Evolutionary conservation across 2,113 vertebrate species (phyloP), one percentile per base, ranked within the genome.

Genomic region (Gila orcuttii): DNA sequence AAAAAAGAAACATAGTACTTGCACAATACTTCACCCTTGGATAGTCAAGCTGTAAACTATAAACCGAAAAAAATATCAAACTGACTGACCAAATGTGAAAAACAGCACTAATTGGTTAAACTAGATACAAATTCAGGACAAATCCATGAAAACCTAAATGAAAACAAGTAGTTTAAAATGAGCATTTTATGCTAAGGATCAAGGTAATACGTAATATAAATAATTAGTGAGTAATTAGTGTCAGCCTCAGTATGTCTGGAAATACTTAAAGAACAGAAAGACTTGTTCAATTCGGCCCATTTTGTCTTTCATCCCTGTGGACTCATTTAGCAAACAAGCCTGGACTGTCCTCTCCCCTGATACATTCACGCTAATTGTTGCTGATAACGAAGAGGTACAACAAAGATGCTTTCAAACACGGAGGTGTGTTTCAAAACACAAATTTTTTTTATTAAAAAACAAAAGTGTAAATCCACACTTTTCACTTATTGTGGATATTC

Each of bases 401-500:
- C 75, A n/a, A 19, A 45, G 9, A 68, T 42, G 23, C 7, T 85
- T 85, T 68, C 15, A 45, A 25, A 47, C 6, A 31, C 1, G 1
- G 10, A 36, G 8, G 4, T 28, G 28, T 28, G 28, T 28, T 28
- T 28, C 28, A 28, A 28, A 28, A 28, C 28, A 28, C 28, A 28
- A 28, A 1, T 28, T 28, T 28, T 79, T 82, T 83, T 42, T 33
- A 21, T 82, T 82, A 50, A 28, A 81, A 64, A 31, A 59, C 7
- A 39, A 4, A 55, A 57, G 17, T 25, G 11, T 23, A 21, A 1
- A 77, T 23, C 4, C 5, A n/a, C 19, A 15, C 23, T 31, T n/a
- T 66, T 86, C 36, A 91, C 47, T 91, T 45, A 11, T 85, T 59
- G 25, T n/a, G 64, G 28, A 83, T 88, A 55, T 91, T 83, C 75